These are phyloP conservation scores for Amia ocellicauda DNA, from an alignment of 2,113 vertebrate species.

Conservation along the genomic window DNA sequence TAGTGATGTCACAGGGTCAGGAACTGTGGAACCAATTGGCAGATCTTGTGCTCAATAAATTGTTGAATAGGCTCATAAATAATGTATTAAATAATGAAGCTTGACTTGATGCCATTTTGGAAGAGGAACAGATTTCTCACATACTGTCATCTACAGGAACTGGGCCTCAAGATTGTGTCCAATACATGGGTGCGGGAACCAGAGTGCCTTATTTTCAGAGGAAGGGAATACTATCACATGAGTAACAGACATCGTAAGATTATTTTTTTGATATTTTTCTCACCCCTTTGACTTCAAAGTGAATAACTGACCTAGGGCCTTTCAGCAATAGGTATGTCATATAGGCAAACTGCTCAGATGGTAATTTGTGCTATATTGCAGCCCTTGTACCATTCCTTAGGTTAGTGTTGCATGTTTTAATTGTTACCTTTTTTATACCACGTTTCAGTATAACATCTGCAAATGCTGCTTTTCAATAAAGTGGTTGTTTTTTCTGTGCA, in stretches of 20 bases:
- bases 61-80: no score
- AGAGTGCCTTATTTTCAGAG: slow-evolving; percentile 41
- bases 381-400: background rate
- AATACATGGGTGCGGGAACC: slow-evolving; percentile 53
- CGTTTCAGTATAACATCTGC: no score
- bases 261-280: background rate
- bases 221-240: background rate
- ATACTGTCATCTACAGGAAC: slow-evolving; percentile 26
- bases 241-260: background rate
- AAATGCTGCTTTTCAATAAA: background rate
- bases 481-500: no score
- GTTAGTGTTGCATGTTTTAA: background rate
- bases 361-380: no score
- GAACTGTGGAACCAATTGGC: no score
- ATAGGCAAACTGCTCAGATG: no score
- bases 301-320: no score
- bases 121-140: slow-evolving; percentile 43
- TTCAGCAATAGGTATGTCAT: no score
- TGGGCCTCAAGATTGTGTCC: slow-evolving; percentile 55
- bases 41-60: no score
- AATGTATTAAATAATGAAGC: no score
- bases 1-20: no score
- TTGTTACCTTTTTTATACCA: background rate
- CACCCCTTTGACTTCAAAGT: no score
- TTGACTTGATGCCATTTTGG: slow-evolving; percentile 17